Conservation (phyloP, 1,140 invertebrate species). For the Portunus trituberculatus region DNA sequence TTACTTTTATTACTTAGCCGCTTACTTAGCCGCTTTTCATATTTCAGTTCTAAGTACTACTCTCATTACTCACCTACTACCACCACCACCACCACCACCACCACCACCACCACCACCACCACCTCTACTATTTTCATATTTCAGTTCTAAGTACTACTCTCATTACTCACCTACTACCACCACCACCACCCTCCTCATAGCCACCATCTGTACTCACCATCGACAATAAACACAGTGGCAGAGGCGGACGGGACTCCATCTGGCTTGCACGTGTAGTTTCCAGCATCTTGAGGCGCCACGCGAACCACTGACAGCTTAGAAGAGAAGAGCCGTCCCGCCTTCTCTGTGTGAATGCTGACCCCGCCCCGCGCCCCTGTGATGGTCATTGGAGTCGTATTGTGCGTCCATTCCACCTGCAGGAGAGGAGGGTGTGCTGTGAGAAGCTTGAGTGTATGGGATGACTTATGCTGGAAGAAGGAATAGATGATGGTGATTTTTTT, state of each 20-base stretch:
- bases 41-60: too few relatives aligned
- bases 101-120: background rate
- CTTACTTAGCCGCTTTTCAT: too few relatives aligned
- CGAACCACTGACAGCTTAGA: conserved; percentile 56
- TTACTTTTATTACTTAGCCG: too few relatives aligned
- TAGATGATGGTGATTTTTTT: too few relatives aligned
- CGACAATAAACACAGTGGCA: conserved; percentile 53
- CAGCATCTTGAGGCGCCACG: conserved; percentile 33
- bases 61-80: background rate
- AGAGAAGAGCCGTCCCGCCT: conserved; percentile 50
- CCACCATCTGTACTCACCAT: conserved; percentile 28
- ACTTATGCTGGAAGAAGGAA: too few relatives aligned
- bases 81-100: conserved; percentile 21
- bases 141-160: too few relatives aligned
- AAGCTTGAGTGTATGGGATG: too few relatives aligned
- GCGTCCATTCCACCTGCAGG: conserved; percentile 59
- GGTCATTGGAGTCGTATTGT: conserved; percentile 43
- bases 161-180: background rate
- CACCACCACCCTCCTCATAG: background rate
- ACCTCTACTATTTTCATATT: background rate
- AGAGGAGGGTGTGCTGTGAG: background rate
- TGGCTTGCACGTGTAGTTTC: conserved; percentile 59
- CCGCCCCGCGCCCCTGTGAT: conserved; percentile 45
- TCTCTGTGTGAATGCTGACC: conserved; percentile 63
- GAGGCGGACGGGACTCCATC: conserved; percentile 48